Base-by-base conservation (phyloP, 2,888 invertebrate species). In the Patella caerulea region DNA sequence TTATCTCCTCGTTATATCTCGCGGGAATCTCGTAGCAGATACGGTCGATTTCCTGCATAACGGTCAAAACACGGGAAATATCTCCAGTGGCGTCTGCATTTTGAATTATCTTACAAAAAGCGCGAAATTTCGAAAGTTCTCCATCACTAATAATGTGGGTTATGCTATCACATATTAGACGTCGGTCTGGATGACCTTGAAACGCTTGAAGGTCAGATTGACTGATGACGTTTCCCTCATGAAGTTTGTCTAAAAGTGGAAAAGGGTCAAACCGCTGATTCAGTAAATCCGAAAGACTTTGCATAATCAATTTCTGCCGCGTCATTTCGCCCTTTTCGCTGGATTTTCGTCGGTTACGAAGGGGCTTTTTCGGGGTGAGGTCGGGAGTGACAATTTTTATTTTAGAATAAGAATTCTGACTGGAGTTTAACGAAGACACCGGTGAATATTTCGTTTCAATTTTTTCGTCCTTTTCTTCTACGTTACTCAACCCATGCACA, bases 51-150 rank as follows among this genome's bases (percentile, higher is more conserved):
- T 85, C 85, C 65, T 85, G 86, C 86, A 90, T 87, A 55, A 86
- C 89, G 71, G 87, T 86, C 19, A 89, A 80, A 24, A 90, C 82
- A 72, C 79, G 77, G 29, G 79, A 85, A 9, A 91, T 85, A 70
- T 86, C 85, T 53, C 79, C 80, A 74, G 86, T 86, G 19, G 83
- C 83, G 5, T 85, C 86, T 2, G 83, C 81, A 14, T 80, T 75
- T 17, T 87, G 79, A 9, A 90, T 75, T 7, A 86, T 83, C 77
- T 87, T 87, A 83, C 89, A 88, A 84, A 91, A 90, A 0, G 79
- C 70, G 11, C 83, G 79, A 75, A 90, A 89, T 56, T 87, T 82
- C 19, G 77, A 69, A 72, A 85, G 84, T 19, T 84, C 81, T 45
- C 85, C 83, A 29, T 87, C 84, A 45, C 83, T 85, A 17, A 89